Percentiles rank a stretch among this genome's conserved stretches.
Evolutionary conservation across 64 coral and sea anemone genomes (phyloP).

Genomic region (Pachyseris speciosa): DNA sequence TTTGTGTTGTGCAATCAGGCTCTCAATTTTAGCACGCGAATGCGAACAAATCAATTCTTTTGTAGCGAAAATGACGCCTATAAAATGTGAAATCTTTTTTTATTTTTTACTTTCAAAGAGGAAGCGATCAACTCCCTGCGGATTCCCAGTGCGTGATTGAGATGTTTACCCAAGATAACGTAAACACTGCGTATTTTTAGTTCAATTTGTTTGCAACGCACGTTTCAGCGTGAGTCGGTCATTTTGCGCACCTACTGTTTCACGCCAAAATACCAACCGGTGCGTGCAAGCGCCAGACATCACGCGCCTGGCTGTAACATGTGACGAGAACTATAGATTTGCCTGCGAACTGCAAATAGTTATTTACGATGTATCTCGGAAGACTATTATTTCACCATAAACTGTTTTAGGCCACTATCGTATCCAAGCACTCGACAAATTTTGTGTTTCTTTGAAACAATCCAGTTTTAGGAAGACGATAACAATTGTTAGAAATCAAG

Average conservation of each 20-base stretch:
- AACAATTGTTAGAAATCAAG: too few species aligned
- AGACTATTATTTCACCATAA: too few species aligned
- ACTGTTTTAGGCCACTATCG: too few species aligned
- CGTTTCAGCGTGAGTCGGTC: neutral
- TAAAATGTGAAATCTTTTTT: neutral
- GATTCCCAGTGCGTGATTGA: neutral
- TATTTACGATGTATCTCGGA: too few species aligned
- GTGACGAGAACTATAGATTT: neutral
- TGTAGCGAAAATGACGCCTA: neutral
- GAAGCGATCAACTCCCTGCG: slow-evolving; percentile 4
- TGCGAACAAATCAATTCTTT: slow-evolving; percentile 45
- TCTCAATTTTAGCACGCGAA: slow-evolving; percentile 21
- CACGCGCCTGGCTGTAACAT: neutral
- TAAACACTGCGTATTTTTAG: neutral
- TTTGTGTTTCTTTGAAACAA: neutral
- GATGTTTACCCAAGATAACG: neutral
- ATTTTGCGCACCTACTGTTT: neutral
- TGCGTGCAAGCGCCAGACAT: neutral
- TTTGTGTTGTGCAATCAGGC: slow-evolving; percentile 8
- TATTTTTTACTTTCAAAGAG: slow-evolving; percentile 16
- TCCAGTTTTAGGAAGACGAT: neutral
- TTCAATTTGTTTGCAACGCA: neutral
- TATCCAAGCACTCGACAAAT: neutral
- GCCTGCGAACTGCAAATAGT: too few species aligned
- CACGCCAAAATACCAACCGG: neutral